Evolutionary conservation across 2,888 invertebrate species (phyloP), one percentile per base, ranked within the genome.

Genomic region (Philereme transversata): DNA sequence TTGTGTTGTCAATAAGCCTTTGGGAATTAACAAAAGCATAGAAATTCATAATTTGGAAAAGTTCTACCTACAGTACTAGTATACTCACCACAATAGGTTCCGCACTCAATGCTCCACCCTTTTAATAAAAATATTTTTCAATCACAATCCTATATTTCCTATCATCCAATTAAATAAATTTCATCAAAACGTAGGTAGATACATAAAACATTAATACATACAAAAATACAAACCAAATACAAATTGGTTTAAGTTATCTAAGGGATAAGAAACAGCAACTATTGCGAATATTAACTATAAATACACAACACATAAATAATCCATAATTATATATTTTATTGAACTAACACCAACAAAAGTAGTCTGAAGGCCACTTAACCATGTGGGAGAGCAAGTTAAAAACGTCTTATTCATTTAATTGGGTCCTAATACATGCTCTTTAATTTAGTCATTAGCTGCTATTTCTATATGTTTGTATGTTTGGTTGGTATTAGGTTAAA

Each of bases 31-130:
- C 4, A 22, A 53, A 54, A 53, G 62, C 56, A 45, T 50, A 53
- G 41, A 51, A 46, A 46, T 40, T 59, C 51, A 64, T 38, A 64
- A 51, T 43, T 64, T 62, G 49, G 45, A 49, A 33, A 49, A 49
- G 7, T 40, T 22, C 58, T 59, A 63, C 56, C 45, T 51, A 56
- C 51, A 75, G 74, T 78, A 68, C 70, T 63, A 67, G 60, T 75
- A 75, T 76, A 97, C 97, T 97, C 97, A 98, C 98, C 96, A 98
- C 97, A 92, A 98, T 97, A 88, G 97, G 98, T 94, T 97, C 97
- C 94, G 97, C 96, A 95, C 96, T 95, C 94, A 94, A 95, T 94
- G 95, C 95, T 94, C 95, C 96, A 94, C 95, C 93, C 96, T 96
- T 95, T 86, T 79, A 79, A 90, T 86, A 81, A 83, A 88, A 79